Percentiles rank a stretch among this genome's conserved stretches.
Evolutionary conservation across 2,888 invertebrate species (phyloP).

Genomic region (Axea sp.): DNA sequence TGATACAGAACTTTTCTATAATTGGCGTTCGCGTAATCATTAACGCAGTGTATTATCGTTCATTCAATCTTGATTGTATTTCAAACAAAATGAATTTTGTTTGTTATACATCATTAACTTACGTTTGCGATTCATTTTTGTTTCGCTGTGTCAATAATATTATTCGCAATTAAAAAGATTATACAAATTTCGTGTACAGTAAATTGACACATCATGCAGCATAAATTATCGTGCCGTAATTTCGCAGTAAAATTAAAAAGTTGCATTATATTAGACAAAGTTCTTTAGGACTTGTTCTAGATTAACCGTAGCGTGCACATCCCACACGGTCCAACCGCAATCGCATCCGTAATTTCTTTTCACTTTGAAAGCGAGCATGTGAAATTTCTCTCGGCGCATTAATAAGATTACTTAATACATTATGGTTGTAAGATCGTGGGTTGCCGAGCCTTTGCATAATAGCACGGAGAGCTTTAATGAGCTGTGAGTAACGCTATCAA

Average conservation of each 20-base stretch:
- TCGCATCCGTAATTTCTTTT: conserved; percentile 46
- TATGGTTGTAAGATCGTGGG: conserved; percentile 44
- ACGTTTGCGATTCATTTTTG: too few relatives aligned
- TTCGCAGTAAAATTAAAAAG: conserved; percentile 5
- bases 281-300: conserved; percentile 23
- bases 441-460: conserved; percentile 55
- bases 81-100: too few relatives aligned
- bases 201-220: too few relatives aligned
- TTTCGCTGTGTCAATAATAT: too few relatives aligned
- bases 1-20: too few relatives aligned
- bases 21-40: too few relatives aligned
- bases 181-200: too few relatives aligned
- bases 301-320: conserved; percentile 18
- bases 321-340: conserved; percentile 32
- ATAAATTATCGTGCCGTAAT: too few relatives aligned
- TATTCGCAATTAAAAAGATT: too few relatives aligned
- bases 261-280: conserved; percentile 19
- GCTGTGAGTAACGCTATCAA: conserved; percentile 59
- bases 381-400: conserved; percentile 46
- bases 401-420: conserved; percentile 55
- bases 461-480: conserved; percentile 58
- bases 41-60: too few relatives aligned
- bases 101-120: too few relatives aligned
- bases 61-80: too few relatives aligned
- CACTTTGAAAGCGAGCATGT: conserved; percentile 43